Conservation (phyloP, 30 jellyfish, hydroid and myxozoan genomes). For the Mastigias papua region DNA sequence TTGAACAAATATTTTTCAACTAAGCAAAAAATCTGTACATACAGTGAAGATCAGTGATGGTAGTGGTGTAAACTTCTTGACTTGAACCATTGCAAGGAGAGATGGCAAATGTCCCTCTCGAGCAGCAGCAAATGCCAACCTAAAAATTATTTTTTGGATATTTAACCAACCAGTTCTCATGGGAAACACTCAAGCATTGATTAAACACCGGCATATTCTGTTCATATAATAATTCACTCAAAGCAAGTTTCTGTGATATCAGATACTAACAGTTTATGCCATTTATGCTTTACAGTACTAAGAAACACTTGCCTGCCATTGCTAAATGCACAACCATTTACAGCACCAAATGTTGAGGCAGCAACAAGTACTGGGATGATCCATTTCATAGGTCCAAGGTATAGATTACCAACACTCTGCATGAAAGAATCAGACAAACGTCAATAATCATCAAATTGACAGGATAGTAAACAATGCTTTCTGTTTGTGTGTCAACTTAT, state of each 20-base stretch:
- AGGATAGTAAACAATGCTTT: too few species aligned
- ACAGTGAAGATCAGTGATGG: slow-evolving; percentile 92
- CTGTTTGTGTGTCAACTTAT: too few species aligned
- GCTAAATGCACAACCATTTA: slow-evolving; percentile 88
- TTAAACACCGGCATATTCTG: neutral
- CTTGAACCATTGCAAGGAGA: slow-evolving; percentile 87
- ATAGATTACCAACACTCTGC: slow-evolving; percentile 85
- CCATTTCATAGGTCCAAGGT: slow-evolving; percentile 88
- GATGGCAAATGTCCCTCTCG: slow-evolving; percentile 94
- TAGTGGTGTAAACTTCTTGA: slow-evolving; percentile 80
- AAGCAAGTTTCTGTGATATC: neutral
- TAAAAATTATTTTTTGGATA: neutral
- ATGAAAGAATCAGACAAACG: neutral
- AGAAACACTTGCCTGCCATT: slow-evolving; percentile 80
- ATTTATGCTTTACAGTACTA: neutral
- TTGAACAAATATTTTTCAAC: neutral
- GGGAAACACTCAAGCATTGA: neutral
- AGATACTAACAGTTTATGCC: too few species aligned
- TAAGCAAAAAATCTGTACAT: slow-evolving; percentile 22
- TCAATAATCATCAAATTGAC: too few species aligned
- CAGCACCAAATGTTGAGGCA: slow-evolving; percentile 95
- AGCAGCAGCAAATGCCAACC: slow-evolving; percentile 96
- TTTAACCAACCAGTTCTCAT: neutral
- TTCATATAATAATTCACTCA: neutral
- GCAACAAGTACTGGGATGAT: slow-evolving; percentile 94